Percentiles rank a stretch among this genome's conserved stretches.
Conservation (phyloP, 2,888 invertebrate species). For the Cabera pusaria region DNA sequence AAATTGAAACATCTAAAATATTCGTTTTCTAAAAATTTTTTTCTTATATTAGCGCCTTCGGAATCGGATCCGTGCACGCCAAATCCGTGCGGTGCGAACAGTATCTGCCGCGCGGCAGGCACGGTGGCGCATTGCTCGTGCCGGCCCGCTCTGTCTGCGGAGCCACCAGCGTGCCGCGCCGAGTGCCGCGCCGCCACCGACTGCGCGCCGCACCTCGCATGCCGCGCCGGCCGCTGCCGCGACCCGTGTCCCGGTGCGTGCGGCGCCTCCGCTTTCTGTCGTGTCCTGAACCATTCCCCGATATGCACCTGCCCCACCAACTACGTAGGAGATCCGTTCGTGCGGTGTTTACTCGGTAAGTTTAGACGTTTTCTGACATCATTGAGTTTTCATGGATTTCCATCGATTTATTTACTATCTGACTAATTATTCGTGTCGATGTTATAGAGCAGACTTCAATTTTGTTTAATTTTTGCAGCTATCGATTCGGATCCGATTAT, state of each 20-base stretch:
- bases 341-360: constrained; percentile 85
- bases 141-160: constrained; percentile 85
- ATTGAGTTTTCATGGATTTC: no score
- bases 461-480: constrained; percentile 10
- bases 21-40: no score
- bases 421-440: no score
- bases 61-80: constrained; percentile 85
- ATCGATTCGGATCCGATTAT: constrained; percentile 54
- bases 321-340: constrained; percentile 90
- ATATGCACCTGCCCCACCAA: constrained; percentile 88
- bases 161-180: constrained; percentile 90
- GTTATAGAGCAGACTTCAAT: no score
- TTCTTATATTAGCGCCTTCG: constrained; percentile 43
- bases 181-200: constrained; percentile 89
- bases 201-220: constrained; percentile 85
- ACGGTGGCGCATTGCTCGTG: constrained; percentile 88
- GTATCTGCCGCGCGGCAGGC: constrained; percentile 86
- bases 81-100: constrained; percentile 88
- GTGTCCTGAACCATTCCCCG: constrained; percentile 89
- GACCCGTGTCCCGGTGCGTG: constrained; percentile 91
- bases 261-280: constrained; percentile 88
- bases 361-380: no score
- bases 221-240: constrained; percentile 86
- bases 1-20: no score
- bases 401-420: no score